Base-by-base conservation (phyloP, 2,113 vertebrate genomes). In the Nibea albiflora region DNA sequence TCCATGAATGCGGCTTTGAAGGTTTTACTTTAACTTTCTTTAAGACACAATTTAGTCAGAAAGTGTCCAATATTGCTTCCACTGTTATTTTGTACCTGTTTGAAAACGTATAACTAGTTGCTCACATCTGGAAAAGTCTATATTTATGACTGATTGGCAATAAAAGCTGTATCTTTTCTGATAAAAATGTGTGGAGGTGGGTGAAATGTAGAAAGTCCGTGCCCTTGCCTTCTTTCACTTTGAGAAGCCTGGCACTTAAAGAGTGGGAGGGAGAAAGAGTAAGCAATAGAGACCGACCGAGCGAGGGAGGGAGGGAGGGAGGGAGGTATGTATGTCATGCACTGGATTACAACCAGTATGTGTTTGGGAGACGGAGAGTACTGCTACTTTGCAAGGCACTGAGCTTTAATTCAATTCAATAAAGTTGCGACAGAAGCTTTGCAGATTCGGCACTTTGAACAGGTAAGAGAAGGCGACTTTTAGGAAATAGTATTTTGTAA, bases 341-440 rank as follows among this genome's bases (percentile, higher is more conserved):
- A 58, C 89, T 93, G 89, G 83, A 89, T 88, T 92, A 90, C 88
- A 88, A 90, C 81, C 79, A 89, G 90, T 81, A 54, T 84, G 89
- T 88, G 85, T 90, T 85, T 76, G 47, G 52, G 74, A 85, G 81
- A 85, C 76, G 6, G 80, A 76, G 56, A 76, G 65, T 75, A 16
- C 83, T 67, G 75, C 68, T 60, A 46, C 88, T 84, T 57, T 86
- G 70, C 66, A 81, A 73, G 31, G 12, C 66, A 62, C 44, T 67
- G 31, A 62, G 50, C 81, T 88, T 74, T 65, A 75, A 76, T 74
- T 86, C 65, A 66, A 56, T 39, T 42, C 39, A 65, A 3, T 56
- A 16, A 85, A 39, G 8, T 60, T 73, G 61, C 5, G 56, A 11
- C 24, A 24, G 54, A 62, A 22, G 14, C 22, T 68, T 65, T 78